Percentiles rank a stretch among this genome's conserved stretches.
Conservation (phyloP, 2,888 invertebrate species). For the Girardia tigrina region DNA sequence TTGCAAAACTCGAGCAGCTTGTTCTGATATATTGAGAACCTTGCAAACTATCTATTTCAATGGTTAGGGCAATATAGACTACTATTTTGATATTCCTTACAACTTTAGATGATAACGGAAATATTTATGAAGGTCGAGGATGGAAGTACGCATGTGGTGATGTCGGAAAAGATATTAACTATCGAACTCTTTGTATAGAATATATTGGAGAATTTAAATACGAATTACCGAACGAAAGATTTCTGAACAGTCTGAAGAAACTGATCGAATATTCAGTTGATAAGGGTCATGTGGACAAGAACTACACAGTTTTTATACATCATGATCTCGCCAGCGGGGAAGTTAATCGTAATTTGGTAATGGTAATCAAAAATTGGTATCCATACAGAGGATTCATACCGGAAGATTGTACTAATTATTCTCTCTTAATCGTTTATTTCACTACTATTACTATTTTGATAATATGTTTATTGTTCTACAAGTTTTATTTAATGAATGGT, state of each 20-base stretch:
- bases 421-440: too few relatives aligned
- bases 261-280: slow-evolving; percentile 24
- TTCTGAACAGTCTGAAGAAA: slow-evolving; percentile 24
- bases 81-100: not conserved
- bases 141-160: not conserved
- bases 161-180: not conserved
- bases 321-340: not conserved
- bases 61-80: not conserved
- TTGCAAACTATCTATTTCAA: not conserved
- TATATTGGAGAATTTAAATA: slow-evolving; percentile 31
- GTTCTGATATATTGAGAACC: not conserved
- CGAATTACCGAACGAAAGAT: not conserved
- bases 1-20: slow-evolving; percentile 2
- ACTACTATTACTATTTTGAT: too few relatives aligned
- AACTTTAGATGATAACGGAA: not conserved
- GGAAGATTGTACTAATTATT: not conserved
- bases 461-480: too few relatives aligned
- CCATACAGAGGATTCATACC: not conserved
- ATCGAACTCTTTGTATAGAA: slow-evolving; percentile 18
- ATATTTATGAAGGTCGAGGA: not conserved
- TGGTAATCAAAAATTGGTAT: not conserved
- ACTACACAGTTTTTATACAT: slow-evolving; percentile 27
- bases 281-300: not conserved
- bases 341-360: not conserved
- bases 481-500: too few relatives aligned